Percentiles rank a stretch among this genome's conserved stretches.
These are phyloP conservation scores for Mamestra configurata DNA, from an alignment of 1,140 invertebrate genomes.

Conservation along the genomic window DNA sequence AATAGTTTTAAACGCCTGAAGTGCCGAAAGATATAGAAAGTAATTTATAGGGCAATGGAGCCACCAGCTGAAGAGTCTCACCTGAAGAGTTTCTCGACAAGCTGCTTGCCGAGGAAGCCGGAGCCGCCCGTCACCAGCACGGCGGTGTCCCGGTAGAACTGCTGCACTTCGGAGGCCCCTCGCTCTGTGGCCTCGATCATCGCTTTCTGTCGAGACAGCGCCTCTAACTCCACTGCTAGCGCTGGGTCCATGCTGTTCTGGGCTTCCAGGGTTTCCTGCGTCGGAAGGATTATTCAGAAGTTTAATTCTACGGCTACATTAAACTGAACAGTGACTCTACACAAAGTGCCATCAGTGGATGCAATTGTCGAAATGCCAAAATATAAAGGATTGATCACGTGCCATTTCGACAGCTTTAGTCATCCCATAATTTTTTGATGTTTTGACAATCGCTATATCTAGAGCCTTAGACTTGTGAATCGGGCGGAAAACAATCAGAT, in stretches of 20 bases:
- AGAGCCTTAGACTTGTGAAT: too few relatives aligned
- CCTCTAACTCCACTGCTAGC: background rate
- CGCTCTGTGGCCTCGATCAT: slow-evolving; percentile 37
- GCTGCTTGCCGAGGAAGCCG: slow-evolving; percentile 91
- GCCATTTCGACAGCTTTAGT: too few relatives aligned
- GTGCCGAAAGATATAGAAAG: background rate
- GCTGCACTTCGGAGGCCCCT: slow-evolving; percentile 45
- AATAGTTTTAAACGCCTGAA: too few relatives aligned
- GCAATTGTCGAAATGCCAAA: too few relatives aligned
- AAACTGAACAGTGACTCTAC: too few relatives aligned
- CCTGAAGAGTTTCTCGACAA: slow-evolving; percentile 46
- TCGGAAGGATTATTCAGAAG: too few relatives aligned
- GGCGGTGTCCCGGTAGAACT: slow-evolving; percentile 82
- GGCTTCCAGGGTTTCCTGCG: background rate
- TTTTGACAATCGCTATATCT: too few relatives aligned
- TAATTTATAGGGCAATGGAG: background rate
- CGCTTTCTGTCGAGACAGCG: background rate
- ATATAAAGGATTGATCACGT: too few relatives aligned
- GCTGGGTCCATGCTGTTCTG: slow-evolving; percentile 4
- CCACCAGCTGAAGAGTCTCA: background rate
- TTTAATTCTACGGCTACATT: too few relatives aligned
- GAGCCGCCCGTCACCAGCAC: slow-evolving; percentile 89
- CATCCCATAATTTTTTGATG: too few relatives aligned
- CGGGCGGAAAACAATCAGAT: too few relatives aligned
- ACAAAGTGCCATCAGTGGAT: too few relatives aligned